A percentile compares a stretch with the other conserved stretches of the same genome.
phyloP scores from a whole-genome alignment of 2,113 vertebrate genomes.

The Xenopus borealis region DNA sequence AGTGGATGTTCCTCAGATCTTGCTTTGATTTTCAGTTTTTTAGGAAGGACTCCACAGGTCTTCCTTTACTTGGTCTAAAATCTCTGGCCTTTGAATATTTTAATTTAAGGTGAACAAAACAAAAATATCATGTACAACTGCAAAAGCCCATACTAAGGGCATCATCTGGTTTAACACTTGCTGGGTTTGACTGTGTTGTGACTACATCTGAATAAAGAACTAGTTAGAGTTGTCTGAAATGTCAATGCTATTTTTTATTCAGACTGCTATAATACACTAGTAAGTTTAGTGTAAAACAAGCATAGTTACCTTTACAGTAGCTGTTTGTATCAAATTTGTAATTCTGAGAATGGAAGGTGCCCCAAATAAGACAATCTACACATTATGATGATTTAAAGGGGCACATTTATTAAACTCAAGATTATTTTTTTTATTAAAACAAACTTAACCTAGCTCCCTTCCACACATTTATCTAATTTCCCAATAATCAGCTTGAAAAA shows the following conservation, averaged over 20 bases:
- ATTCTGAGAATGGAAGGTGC: too few relatives aligned
- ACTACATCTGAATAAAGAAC: conserved; percentile 20
- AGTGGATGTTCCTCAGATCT: conserved; percentile 22
- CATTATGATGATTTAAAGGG: too few relatives aligned
- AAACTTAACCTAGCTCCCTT: too few relatives aligned
- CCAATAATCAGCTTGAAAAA: too few relatives aligned
- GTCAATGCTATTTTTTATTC: not conserved
- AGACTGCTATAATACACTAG: too few relatives aligned
- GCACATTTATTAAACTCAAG: too few relatives aligned
- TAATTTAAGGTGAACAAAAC: conserved; percentile 25
- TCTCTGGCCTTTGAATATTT: conserved; percentile 32
- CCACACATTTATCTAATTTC: too few relatives aligned
- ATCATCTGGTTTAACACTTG: conserved; percentile 1
- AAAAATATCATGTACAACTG: conserved; percentile 6
- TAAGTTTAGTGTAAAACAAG: too few relatives aligned
- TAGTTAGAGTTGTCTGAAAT: conserved; percentile 12
- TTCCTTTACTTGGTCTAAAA: conserved; percentile 20
- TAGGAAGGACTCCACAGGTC: conserved; percentile 34
- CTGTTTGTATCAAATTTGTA: too few relatives aligned
- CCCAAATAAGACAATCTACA: too few relatives aligned
- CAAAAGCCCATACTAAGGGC: not conserved
- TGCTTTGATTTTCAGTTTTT: conserved; percentile 36
- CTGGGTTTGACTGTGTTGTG: conserved; percentile 20
- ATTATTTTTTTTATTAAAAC: too few relatives aligned
- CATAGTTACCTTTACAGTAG: too few relatives aligned